Evolutionary conservation across 1,140 invertebrate genomes (phyloP), one percentile per base, ranked within the genome.

Genomic region (Platorchestia sp.): DNA sequence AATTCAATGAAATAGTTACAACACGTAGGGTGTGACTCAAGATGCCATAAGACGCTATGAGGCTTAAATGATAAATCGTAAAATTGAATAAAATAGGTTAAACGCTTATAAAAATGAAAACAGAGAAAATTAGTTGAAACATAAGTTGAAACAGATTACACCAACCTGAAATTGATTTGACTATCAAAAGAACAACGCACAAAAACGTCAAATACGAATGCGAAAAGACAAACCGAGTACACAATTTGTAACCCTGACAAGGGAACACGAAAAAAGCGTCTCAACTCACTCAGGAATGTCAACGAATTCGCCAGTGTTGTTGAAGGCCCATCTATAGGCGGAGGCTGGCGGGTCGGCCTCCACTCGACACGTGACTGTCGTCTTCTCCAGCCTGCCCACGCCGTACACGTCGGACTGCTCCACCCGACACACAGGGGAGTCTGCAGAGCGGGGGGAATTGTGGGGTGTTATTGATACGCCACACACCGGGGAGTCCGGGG

Each of bases 261-360:
- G 19, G 6, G 47, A 51, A 6, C 6, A 51, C 19, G 47, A 51
- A 51, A 51, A 51, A 51, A 51, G 6, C 19, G 47, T 19, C 19
- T 40, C 42, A 16, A 96, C 95, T 95, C 86, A 96, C 96, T 44
- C 95, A 27, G 96, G 96, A 47, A 96, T 95, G 86, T 96, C 96
- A 14, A 96, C 96, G 42, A 96, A 96, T 89, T 96, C 96, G 41
- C 95, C 95, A n/a, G 95, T 96, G 95, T 96, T 96, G 95, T 96
- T 96, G 95, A 96, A 96, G 59, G 96, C 95, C 96, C 96, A 97
- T 75, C 96, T 95, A 95, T 96, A 96, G 59, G 95, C 44, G 41
- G 95, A 95, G 14, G 96, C 96, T 27, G 95, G 95, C 43, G 96
- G 96, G 45, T 96, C 95, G 16, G 96, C 96, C 14, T 97, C 96